Evolutionary conservation across 2,888 invertebrate species (phyloP), one percentile per base, ranked within the genome.

Genomic region (Ochropleura leucogaster): DNA sequence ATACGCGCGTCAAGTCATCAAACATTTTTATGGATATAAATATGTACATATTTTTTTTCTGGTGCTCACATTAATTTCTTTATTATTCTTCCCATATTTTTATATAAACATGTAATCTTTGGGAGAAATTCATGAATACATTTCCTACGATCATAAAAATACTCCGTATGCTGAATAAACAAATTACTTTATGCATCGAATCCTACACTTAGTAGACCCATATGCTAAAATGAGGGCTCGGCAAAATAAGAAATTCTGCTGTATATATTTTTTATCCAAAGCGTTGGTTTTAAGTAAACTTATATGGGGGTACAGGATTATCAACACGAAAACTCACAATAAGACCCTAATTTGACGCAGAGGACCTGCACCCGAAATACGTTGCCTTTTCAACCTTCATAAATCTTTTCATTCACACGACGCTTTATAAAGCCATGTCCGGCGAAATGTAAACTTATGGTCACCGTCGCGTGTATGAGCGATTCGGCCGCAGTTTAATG

Each of bases 61-160:
- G 76, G 87, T 87, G 76, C 85, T 79, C 83, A 74, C 88, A 87
- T 87, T 87, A 87, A 87, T 87, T 87, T 79, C 85, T 88, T 85
- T 88, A 87, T 87, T 88, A 83, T 80, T 66, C 73, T 79, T 79
- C 70, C 72, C 80, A 88, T 85, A 82, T 83, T 79, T 85, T 87
- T 83, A 80, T 88, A 81, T 83, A 88, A 88, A 87, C 83, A 87
- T 88, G 88, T 87, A 87, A 87, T 86, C 85, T 86, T 82, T 84
- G 72, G 85, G 77, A 78, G 81, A 79, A 86, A 86, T 80, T 86
- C 88, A 86, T 86, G 86, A 86, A 86, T 86, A 86, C 78, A 86
- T 87, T 84, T 87, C 69, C 81, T 75, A 70, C 77, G 81, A 81
- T 67, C 83, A 83, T 87, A 88, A 87, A 87, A 85, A 83, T 83